Evolutionary conservation across 1,140 invertebrate genomes (phyloP).

Genomic region (Potamilus streckersoni): DNA sequence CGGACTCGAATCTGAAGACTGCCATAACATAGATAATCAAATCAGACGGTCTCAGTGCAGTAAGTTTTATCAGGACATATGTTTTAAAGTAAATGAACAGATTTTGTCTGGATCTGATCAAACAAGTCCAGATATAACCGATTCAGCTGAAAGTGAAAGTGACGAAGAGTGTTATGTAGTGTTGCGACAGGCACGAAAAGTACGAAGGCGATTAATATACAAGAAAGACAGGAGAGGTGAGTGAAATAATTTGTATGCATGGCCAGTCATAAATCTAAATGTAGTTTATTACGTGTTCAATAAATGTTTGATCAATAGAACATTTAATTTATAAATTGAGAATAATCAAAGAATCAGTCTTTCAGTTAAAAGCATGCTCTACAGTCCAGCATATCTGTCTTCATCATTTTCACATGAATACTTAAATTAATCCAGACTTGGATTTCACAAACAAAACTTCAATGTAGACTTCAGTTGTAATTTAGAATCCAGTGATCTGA

Average conservation of each 20-base stretch:
- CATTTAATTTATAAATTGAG: too few species aligned
- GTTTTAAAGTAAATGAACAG: slow-evolving; percentile 38
- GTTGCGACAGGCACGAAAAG: slow-evolving; percentile 15
- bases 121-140: slow-evolving; percentile 6
- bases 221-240: slow-evolving; percentile 18
- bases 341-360: too few species aligned
- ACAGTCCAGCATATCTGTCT: too few species aligned
- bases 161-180: slow-evolving; percentile 29
- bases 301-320: too few species aligned
- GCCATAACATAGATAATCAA: slow-evolving; percentile 27
- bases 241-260: not conserved
- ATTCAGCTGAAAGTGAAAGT: slow-evolving; percentile 16
- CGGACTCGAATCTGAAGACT: slow-evolving; percentile 37
- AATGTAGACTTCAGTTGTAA: too few species aligned
- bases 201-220: slow-evolving; percentile 16
- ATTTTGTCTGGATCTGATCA: slow-evolving; percentile 40
- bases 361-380: too few species aligned
- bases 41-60: slow-evolving; percentile 33
- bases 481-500: too few species aligned
- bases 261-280: too few species aligned
- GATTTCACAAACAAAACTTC: too few species aligned
- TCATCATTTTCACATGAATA: too few species aligned
- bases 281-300: too few species aligned
- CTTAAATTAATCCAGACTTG: too few species aligned
- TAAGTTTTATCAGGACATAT: slow-evolving; percentile 39